phyloP scores from a whole-genome alignment of 2,113 vertebrate genomes.

The Gopherus evgoodei region DNA sequence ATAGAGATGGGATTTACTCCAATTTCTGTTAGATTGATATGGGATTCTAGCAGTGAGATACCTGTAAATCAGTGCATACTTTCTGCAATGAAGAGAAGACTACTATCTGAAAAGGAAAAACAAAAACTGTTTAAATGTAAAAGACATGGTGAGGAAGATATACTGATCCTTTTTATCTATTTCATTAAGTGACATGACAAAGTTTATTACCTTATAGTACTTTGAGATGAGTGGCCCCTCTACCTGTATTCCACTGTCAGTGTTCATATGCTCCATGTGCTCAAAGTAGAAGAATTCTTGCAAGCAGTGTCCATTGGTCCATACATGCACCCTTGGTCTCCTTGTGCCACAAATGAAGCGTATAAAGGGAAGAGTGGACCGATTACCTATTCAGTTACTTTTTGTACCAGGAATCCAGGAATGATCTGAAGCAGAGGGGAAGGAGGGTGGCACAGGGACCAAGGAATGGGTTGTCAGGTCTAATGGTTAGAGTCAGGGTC shows the following conservation, averaged over 20 bases:
- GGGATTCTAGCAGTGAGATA: neutral
- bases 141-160: neutral
- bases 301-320: neutral
- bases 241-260: neutral
- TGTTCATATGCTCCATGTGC: neutral
- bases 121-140: neutral
- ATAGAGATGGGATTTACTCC: neutral
- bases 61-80: constrained; percentile 13
- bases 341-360: neutral
- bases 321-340: neutral
- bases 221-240: neutral
- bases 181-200: neutral
- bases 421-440: neutral
- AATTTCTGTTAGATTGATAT: constrained; percentile 8
- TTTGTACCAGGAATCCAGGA: neutral
- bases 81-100: neutral
- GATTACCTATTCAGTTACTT: neutral
- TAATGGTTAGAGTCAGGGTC: no score
- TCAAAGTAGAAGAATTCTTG: neutral
- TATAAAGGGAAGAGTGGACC: no score
- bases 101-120: neutral
- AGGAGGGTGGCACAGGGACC: neutral
- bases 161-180: neutral
- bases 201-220: neutral
- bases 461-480: no score